A percentile compares a stretch with the other conserved stretches of the same genome.
Evolutionary conservation across 2,888 invertebrate genomes (phyloP).

Genomic region (Zhuqinia jingwanae): DNA sequence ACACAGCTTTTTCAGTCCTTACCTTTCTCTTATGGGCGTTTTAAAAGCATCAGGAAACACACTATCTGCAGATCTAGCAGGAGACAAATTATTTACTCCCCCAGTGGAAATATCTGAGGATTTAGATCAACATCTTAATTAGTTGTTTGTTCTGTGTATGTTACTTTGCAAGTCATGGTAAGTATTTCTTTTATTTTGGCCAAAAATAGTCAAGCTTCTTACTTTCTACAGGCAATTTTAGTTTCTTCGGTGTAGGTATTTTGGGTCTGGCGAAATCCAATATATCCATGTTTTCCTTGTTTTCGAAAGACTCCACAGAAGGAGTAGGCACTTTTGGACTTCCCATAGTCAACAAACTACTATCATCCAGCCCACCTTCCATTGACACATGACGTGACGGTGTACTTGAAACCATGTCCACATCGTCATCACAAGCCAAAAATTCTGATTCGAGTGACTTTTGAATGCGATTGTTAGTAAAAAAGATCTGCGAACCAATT

Average conservation of each 20-base stretch:
- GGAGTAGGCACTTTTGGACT: slow-evolving; percentile 75
- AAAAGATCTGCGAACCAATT: slow-evolving; percentile 43
- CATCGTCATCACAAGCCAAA: slow-evolving; percentile 75
- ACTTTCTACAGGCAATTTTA: slow-evolving; percentile 53
- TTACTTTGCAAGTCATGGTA: no score
- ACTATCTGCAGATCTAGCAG: slow-evolving; percentile 82
- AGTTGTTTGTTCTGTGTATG: no score
- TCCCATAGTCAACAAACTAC: slow-evolving; percentile 80
- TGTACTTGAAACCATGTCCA: slow-evolving; percentile 67
- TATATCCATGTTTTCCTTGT: slow-evolving; percentile 78
- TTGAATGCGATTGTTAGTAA: slow-evolving; percentile 70
- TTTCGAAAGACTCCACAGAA: slow-evolving; percentile 65
- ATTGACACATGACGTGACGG: slow-evolving; percentile 80
- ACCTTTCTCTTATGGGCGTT: slow-evolving; percentile 79
- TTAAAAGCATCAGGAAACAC: slow-evolving; percentile 81
- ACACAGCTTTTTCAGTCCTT: slow-evolving; percentile 1
- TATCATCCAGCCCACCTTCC: slow-evolving; percentile 81
- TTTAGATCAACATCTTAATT: no score
- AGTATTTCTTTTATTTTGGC: no score
- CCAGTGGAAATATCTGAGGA: background rate
- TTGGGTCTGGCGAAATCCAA: slow-evolving; percentile 80
- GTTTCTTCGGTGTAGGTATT: slow-evolving; percentile 80
- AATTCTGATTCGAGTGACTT: slow-evolving; percentile 78
- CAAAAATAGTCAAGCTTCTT: no score
- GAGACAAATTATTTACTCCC: slow-evolving; percentile 79